phyloP scores from a whole-genome alignment of 2,113 vertebrate species.

The Pteruthius melanotis region DNA sequence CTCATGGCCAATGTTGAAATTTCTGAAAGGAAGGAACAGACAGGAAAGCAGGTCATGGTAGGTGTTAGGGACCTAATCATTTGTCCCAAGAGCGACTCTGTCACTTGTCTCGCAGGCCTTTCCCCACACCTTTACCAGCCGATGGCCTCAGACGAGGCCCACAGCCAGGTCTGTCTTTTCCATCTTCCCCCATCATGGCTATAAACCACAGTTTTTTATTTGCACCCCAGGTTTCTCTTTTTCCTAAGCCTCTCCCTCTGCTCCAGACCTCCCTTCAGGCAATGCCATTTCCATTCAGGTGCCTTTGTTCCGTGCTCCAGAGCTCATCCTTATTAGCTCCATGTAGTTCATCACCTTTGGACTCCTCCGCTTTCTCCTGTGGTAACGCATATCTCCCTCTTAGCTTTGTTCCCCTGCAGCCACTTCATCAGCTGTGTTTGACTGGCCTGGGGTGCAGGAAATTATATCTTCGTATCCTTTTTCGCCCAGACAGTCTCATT shows the following conservation, averaged over 20 bases:
- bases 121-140: neutral
- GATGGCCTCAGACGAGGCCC: neutral
- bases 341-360: neutral
- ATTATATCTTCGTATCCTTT: neutral
- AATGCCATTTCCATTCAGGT: neutral
- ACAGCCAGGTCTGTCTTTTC: neutral
- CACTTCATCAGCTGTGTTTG: neutral
- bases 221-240: neutral
- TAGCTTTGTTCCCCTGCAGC: neutral
- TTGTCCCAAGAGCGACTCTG: neutral
- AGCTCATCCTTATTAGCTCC: neutral
- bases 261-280: neutral
- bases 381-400: neutral
- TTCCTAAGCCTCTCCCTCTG: neutral
- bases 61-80: fast-evolving
- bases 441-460: neutral
- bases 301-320: neutral
- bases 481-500: neutral
- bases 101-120: neutral
- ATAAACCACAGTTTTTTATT: neutral
- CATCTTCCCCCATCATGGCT: neutral
- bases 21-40: neutral
- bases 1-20: neutral
- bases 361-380: neutral
- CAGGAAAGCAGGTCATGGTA: neutral